These are phyloP conservation scores for Lasius fuliginosus DNA, from an alignment of 2,888 invertebrate species.

Conservation along the genomic window DNA sequence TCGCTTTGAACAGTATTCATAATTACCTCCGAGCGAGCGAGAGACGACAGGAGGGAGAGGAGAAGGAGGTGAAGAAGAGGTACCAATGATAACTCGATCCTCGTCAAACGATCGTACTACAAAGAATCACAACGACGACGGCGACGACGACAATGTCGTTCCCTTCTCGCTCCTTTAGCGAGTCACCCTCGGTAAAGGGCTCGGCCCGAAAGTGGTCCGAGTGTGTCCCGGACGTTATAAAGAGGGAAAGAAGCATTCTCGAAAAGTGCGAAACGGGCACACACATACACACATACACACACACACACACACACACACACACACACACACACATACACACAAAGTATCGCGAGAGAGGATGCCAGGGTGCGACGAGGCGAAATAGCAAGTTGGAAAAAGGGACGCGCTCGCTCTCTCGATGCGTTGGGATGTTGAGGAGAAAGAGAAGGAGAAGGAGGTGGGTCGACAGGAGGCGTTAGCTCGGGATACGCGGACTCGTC, in stretches of 20 bases:
- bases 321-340: neutral
- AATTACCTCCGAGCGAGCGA: slow-evolving; percentile 65
- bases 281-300: neutral
- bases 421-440: slow-evolving; percentile 63
- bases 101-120: slow-evolving; percentile 68
- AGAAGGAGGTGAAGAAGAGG: slow-evolving; percentile 44
- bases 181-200: slow-evolving; percentile 22
- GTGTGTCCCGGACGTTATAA: slow-evolving; percentile 63
- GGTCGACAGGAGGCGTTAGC: slow-evolving; percentile 77
- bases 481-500: slow-evolving; percentile 80
- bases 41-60: slow-evolving; percentile 27
- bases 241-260: slow-evolving; percentile 73
- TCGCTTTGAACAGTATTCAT: slow-evolving; percentile 65
- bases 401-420: slow-evolving; percentile 44
- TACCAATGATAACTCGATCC: slow-evolving; percentile 63
- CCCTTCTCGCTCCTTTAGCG: slow-evolving; percentile 35
- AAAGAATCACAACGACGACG: slow-evolving; percentile 60
- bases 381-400: slow-evolving; percentile 39
- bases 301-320: too few relatives aligned
- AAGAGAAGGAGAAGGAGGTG: slow-evolving; percentile 66
- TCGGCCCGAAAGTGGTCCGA: slow-evolving; percentile 49
- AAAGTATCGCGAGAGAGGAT: slow-evolving; percentile 35
- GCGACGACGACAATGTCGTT: slow-evolving; percentile 14
- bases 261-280: slow-evolving; percentile 66
- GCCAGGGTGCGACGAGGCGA: slow-evolving; percentile 32